phyloP scores from a whole-genome alignment of 2,113 vertebrate species.

The Apteryx mantelli region DNA sequence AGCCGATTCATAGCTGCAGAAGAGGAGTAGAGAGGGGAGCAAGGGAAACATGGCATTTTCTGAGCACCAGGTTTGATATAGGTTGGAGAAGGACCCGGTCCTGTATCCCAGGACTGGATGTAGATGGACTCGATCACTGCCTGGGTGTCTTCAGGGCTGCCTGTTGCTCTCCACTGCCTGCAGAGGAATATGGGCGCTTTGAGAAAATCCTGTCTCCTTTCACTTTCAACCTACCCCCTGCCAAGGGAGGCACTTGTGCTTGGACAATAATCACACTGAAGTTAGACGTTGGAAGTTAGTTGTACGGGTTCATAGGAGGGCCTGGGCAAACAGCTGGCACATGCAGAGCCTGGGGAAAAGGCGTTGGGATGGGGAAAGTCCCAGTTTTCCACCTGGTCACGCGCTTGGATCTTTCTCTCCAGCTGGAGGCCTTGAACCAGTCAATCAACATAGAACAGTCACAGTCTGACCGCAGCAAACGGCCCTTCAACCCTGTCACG shows the following conservation, averaged over 20 bases:
- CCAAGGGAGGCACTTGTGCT: not conserved
- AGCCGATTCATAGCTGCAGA: not conserved
- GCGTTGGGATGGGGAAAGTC: not conserved
- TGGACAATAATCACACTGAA: rapidly evolving
- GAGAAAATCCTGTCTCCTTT: not conserved
- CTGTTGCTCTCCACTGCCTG: not conserved
- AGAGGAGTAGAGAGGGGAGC: not conserved
- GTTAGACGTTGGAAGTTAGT: rapidly evolving
- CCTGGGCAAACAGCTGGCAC: not conserved
- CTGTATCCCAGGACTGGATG: not conserved
- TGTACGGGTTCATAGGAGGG: not conserved
- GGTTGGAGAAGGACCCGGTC: not conserved
- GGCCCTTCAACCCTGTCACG: constrained; percentile 98
- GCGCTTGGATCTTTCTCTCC: not conserved
- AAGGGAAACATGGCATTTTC: not conserved
- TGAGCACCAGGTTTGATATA: not conserved
- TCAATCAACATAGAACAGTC: constrained; percentile 98
- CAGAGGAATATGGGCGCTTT: not conserved
- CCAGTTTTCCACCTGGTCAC: not conserved
- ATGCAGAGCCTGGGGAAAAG: not conserved
- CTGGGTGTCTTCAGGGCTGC: not conserved
- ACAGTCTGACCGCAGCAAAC: constrained; percentile 96
- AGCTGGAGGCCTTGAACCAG: constrained; percentile 98
- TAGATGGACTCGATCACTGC: not conserved
- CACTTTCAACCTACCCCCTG: not conserved